These are phyloP conservation scores for Dyspetes luteomarginatus DNA, from an alignment of 2,888 invertebrate genomes.

Conservation along the genomic window DNA sequence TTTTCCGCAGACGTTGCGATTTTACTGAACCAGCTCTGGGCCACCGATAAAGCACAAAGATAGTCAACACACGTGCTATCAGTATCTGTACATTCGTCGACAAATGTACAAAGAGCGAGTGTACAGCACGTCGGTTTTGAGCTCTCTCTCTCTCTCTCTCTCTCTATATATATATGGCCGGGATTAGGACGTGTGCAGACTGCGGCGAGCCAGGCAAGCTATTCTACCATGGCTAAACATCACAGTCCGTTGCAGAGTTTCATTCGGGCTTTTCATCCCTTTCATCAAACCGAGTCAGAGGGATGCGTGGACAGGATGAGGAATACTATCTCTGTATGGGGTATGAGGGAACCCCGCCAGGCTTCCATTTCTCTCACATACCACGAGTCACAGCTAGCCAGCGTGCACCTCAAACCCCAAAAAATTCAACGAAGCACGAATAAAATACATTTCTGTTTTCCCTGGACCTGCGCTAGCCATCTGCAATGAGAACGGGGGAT, in stretches of 20 bases:
- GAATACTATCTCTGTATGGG: neutral
- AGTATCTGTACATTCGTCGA: constrained; percentile 11
- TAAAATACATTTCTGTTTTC: constrained; percentile 70
- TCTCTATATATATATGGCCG: constrained; percentile 1
- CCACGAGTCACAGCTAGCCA: constrained; percentile 14
- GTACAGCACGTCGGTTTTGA: constrained; percentile 10
- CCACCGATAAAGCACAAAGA: neutral
- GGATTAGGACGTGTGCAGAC: constrained; percentile 4
- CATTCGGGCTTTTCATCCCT: constrained; percentile 60
- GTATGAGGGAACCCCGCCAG: neutral
- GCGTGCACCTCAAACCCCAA: constrained; percentile 45
- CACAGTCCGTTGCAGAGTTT: constrained; percentile 55
- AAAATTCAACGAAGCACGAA: constrained; percentile 63
- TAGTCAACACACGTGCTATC: constrained; percentile 11
- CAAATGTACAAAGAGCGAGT: constrained; percentile 18
- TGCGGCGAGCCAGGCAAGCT: neutral
- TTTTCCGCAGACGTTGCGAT: constrained; percentile 8
- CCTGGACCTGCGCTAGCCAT: constrained; percentile 45
- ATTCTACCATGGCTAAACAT: constrained; percentile 39
- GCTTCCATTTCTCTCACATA: constrained; percentile 29
- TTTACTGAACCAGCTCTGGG: neutral
- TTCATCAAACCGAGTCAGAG: constrained; percentile 34
- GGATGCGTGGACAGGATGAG: neutral
- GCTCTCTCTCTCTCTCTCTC: too few relatives aligned
- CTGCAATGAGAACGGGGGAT: constrained; percentile 45